These are phyloP conservation scores for Drepana falcataria DNA, from an alignment of 2,888 invertebrate species.

Conservation along the genomic window DNA sequence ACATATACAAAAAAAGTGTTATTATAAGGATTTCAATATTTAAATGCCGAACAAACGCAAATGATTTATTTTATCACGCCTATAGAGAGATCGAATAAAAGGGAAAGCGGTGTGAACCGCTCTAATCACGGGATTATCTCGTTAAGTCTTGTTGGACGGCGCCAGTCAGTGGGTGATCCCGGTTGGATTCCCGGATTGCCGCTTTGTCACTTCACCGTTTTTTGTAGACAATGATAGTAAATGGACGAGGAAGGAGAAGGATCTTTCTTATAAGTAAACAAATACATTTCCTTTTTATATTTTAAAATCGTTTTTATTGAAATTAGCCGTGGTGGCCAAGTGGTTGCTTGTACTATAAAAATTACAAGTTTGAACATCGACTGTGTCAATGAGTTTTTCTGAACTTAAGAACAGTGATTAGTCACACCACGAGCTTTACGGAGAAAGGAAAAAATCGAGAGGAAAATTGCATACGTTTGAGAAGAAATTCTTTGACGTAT, in stretches of 20 bases:
- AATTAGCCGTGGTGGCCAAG: no score
- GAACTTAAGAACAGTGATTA: no score
- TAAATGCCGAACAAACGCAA: background rate
- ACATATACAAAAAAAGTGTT: no score
- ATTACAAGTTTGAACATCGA: no score
- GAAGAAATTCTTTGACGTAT: no score
- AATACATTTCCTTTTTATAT: background rate
- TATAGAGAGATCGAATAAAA: slow-evolving; percentile 25
- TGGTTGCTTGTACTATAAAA: background rate
- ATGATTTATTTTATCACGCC: background rate
- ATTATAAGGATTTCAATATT: no score
- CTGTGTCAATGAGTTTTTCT: no score
- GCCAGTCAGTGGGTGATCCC: slow-evolving; percentile 20
- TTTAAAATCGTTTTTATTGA: no score
- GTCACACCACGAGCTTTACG: no score
- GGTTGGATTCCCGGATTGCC: slow-evolving; percentile 16
- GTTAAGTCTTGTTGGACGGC: slow-evolving; percentile 40
- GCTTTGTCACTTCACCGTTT: slow-evolving; percentile 26
- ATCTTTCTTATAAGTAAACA: background rate
- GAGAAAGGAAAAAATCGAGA: no score
- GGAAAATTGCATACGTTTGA: no score
- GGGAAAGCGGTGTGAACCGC: slow-evolving; percentile 36
- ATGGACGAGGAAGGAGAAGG: slow-evolving; percentile 9
- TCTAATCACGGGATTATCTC: slow-evolving; percentile 55
- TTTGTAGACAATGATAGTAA: slow-evolving; percentile 24